phyloP scores from a whole-genome alignment of 2,888 invertebrate species.

The Euplexia lucipara region DNA sequence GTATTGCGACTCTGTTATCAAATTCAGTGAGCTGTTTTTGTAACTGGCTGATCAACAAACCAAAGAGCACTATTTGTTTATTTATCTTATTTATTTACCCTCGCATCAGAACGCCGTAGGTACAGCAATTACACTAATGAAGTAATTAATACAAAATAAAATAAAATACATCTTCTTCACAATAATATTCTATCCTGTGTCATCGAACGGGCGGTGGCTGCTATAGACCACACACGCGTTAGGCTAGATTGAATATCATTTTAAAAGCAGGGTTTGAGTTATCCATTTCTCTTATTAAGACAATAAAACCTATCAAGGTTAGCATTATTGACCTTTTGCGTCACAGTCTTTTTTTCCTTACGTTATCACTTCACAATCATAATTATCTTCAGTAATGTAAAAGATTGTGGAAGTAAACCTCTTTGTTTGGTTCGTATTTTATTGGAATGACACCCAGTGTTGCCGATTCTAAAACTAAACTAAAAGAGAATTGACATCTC shows the following conservation, averaged over 20 bases:
- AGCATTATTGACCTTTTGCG: background rate
- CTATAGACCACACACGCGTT: too few species aligned
- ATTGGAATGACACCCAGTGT: background rate
- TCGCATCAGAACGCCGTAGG: too few species aligned
- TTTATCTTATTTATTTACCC: too few species aligned
- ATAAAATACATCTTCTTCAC: too few species aligned
- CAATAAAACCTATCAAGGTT: background rate
- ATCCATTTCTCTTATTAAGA: background rate
- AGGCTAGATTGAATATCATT: background rate
- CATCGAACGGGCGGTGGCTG: too few species aligned
- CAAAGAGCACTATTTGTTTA: too few species aligned
- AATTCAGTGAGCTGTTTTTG: too few species aligned
- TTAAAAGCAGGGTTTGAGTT: background rate
- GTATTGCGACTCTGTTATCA: too few species aligned
- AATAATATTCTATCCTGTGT: too few species aligned
- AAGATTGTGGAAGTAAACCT: background rate
- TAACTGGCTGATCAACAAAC: too few species aligned
- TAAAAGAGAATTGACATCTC: background rate
- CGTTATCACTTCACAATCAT: slow-evolving; percentile 12
- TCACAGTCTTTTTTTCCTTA: background rate
- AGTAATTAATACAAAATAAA: too few species aligned
- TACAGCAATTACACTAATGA: too few species aligned
- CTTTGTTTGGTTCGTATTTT: background rate
- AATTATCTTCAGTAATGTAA: slow-evolving; percentile 4
- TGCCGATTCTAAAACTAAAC: background rate